Evolutionary conservation across 53 echinoderm and acorn worm species (phyloP), one percentile per base, ranked within the genome.

Genomic region (Arbacia lixula): DNA sequence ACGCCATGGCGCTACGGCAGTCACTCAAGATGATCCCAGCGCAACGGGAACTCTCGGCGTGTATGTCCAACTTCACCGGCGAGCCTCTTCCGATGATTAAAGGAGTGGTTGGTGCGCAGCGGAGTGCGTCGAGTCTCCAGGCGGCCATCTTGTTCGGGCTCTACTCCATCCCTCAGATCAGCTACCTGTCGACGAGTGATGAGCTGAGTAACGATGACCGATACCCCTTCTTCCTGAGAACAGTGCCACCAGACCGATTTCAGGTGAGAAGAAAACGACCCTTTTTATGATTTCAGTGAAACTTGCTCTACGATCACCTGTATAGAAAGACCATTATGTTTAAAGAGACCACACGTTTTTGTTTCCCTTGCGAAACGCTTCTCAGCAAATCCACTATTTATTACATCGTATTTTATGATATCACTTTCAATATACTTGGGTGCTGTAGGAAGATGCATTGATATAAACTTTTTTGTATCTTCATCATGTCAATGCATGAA

Each of bases 121-220:
- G 98, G 20, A 97, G 98, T 58, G 87, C 88, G 2, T 97, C 91
- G 1, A 92, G 92, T 46, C 84, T 94, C 12, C 98, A 97, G 58
- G 94, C 98, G 36, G 91, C 98, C 32, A 90, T 93, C 5, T 55
- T 96, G 36, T 84, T 96, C 33, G 93, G 97, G 21, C n/a, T 96
- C 16, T 92, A 93, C 64, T 63, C 85, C 27, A 96, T 96, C 49
- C 93, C 97, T 0, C 93, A 96, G 40, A 88, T 96, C 42, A 94
- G 93, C 76, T 96, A 96, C 80, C 66, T 97, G 37, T 92, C 92
- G 3, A 97, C 93, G 2, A 93, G 93, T 53, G 98, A 97, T 83
- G 98, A 94, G 61, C 92, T 97, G 3, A 92, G 92, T 63, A 90
- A 97, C 49, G 66, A 61, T 29, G 68, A 77, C 16, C 85, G 90